These are phyloP conservation scores for Meteorus cinctellus DNA, from an alignment of 2,888 invertebrate species.

Conservation along the genomic window DNA sequence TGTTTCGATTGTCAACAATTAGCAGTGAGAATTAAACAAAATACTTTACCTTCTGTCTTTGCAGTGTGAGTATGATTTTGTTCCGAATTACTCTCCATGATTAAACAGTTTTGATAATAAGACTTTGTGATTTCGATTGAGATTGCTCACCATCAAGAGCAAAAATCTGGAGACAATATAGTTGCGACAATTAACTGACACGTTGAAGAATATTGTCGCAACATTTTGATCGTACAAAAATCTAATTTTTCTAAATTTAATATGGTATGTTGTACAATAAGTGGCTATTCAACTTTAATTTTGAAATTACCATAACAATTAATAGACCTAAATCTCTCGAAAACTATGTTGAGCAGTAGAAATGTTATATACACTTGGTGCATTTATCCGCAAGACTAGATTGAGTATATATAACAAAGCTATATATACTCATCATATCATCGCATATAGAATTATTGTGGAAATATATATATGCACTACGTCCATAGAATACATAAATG, in stretches of 20 bases:
- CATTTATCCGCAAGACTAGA: neutral
- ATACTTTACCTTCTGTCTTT: slow-evolving; percentile 58
- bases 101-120: slow-evolving; percentile 41
- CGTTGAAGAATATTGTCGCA: slow-evolving; percentile 29
- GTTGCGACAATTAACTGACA: slow-evolving; percentile 29
- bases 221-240: slow-evolving; percentile 23
- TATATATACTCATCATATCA: too few relatives aligned
- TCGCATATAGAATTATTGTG: too few relatives aligned
- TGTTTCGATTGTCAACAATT: slow-evolving; percentile 9
- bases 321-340: neutral
- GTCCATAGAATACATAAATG: too few relatives aligned
- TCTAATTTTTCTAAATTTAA: neutral
- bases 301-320: neutral
- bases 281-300: neutral
- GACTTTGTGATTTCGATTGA: slow-evolving; percentile 9
- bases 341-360: neutral
- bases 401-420: neutral
- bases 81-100: slow-evolving; percentile 61
- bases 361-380: neutral
- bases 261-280: neutral
- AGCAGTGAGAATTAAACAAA: neutral
- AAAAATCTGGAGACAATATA: slow-evolving; percentile 10
- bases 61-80: slow-evolving; percentile 51
- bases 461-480: too few relatives aligned
- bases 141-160: slow-evolving; percentile 33